Evolutionary conservation across 2,797 vertebrate species (phyloP).

Genomic region (Clarias platycephalus): DNA sequence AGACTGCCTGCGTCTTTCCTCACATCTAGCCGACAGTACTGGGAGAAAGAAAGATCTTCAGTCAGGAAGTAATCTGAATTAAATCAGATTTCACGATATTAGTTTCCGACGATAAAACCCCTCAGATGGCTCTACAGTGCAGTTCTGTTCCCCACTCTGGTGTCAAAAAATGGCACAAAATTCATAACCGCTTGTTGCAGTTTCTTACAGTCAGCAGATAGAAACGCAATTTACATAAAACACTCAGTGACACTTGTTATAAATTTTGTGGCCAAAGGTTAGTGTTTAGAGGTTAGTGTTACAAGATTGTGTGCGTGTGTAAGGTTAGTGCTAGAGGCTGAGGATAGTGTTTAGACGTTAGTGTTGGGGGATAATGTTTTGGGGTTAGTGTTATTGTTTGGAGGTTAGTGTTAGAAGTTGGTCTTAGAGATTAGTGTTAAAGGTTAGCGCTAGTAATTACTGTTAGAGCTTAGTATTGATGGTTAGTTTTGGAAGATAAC

Average conservation of each 20-base stretch:
- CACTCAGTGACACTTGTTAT: not conserved
- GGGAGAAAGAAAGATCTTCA: not conserved
- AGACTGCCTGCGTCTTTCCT: not conserved
- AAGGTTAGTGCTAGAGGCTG: not conserved
- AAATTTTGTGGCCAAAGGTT: not conserved
- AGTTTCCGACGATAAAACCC: not conserved
- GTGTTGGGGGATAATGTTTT: too few species aligned
- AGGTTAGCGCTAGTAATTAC: too few species aligned
- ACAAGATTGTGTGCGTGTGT: not conserved
- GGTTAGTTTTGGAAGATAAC: too few species aligned
- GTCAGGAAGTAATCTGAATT: not conserved
- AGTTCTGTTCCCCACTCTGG: not conserved
- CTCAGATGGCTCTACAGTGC: not conserved
- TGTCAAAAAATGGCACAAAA: not conserved
- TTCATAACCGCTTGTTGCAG: not conserved
- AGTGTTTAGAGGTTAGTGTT: not conserved
- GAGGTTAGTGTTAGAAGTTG: too few species aligned
- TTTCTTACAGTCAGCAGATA: not conserved
- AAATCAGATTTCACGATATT: not conserved
- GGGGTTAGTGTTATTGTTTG: too few species aligned
- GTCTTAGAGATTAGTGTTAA: too few species aligned
- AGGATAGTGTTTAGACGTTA: not conserved
- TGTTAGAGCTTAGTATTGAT: too few species aligned
- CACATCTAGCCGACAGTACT: not conserved
- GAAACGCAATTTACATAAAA: not conserved